phyloP scores from a whole-genome alignment of 2,113 vertebrate species.

The Daubentonia madagascariensis region DNA sequence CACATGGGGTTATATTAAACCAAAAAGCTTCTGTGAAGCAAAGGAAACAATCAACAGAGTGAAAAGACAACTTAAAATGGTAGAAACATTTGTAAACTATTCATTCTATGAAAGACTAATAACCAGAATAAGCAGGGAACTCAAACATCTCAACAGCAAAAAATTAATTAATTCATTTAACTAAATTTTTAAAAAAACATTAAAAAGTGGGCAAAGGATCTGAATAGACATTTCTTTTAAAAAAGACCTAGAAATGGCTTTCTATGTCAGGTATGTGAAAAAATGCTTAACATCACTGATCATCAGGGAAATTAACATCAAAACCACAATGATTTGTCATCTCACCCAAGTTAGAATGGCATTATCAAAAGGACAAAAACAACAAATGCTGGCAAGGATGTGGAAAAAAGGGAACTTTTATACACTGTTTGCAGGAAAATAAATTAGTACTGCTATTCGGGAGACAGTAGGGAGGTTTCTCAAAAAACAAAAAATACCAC shows the following conservation, averaged over 20 bases:
- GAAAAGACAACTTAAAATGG: neutral
- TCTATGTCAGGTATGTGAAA: neutral
- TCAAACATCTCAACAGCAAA: neutral
- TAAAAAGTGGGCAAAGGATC: neutral
- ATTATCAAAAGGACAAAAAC: neutral
- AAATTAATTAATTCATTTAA: neutral
- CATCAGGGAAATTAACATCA: neutral
- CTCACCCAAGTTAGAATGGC: neutral
- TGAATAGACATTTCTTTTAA: neutral
- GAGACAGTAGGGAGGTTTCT: neutral
- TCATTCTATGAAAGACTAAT: neutral
- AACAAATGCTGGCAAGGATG: neutral
- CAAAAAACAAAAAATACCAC: neutral
- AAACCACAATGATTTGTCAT: neutral
- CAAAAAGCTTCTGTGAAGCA: neutral
- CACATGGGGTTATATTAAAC: neutral
- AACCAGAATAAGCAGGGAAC: neutral
- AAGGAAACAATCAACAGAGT: neutral
- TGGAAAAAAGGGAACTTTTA: neutral
- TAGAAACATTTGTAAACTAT: neutral
- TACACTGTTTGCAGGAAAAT: neutral
- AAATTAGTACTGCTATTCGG: neutral
- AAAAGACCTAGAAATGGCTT: no score
- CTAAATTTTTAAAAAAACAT: neutral
- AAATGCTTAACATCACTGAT: neutral